Evolutionary conservation across 2,888 invertebrate species (phyloP), one percentile per base, ranked within the genome.

Genomic region (Dascillus cervinus): DNA sequence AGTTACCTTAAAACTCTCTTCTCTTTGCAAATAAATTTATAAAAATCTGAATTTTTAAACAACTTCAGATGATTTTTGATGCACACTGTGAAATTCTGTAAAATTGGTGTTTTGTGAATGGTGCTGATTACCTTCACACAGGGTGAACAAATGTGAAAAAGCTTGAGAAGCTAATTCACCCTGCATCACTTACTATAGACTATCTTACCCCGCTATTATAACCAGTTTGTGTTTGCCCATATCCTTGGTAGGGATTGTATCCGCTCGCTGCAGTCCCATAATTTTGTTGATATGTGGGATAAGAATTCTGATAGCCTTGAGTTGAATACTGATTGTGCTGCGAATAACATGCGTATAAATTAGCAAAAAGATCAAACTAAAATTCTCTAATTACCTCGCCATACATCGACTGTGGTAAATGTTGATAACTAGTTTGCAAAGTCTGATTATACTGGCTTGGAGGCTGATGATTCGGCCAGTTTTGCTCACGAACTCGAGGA

Each of bases 31-130:
- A 26, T 40, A 34, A 34, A 37, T 37, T 34, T 37, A 40, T 24
- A 34, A 14, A 33, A 30, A 34, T 31, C 30, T 33, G 28, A 12
- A 13, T 22, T 28, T 32, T 37, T 38, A 39, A 42, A 43, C 38
- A 42, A 41, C 38, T 27, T 41, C 43, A 46, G 42, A 46, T 46
- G 41, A 43, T 38, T 39, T 36, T 41, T 23, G 24, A 24, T 24
- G 24, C 13, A 13, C 11, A 24, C 17, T n/a, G 14, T 23, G 44
- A 34, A 24, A 27, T 47, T 46, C 47, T 47, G 49, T 47, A 47
- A 47, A 46, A 46, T 46, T 43, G 39, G 35, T 37, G 39, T 39
- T 43, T 46, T 37, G 34, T 46, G 39, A 38, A 31, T 29, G 21
- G 22, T 20, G 23, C 21, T n/a, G n/a, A n/a, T n/a, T n/a, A n/a